These are phyloP conservation scores for Onychostruthus taczanowskii DNA, from an alignment of 2,113 vertebrate genomes.

Conservation along the genomic window DNA sequence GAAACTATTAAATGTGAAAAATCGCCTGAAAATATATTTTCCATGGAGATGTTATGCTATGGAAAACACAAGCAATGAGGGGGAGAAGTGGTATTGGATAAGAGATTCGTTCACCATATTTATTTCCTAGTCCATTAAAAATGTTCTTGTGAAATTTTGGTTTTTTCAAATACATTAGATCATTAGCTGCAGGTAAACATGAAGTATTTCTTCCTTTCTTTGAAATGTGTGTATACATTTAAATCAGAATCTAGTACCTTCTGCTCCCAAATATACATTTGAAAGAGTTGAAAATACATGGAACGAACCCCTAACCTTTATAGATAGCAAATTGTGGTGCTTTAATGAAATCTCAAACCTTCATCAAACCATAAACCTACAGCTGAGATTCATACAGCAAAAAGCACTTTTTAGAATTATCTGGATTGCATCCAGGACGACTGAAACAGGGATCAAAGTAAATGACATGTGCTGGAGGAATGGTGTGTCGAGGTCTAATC, in stretches of 20 bases:
- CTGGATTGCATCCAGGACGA: slow-evolving; percentile 36
- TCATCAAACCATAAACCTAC: slow-evolving; percentile 37
- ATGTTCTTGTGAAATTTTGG: neutral
- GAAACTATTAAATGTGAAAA: neutral
- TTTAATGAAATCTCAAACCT: slow-evolving; percentile 52
- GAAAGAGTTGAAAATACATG: neutral
- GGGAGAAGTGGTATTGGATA: neutral
- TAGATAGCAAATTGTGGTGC: slow-evolving; percentile 28
- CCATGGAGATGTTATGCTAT: neutral
- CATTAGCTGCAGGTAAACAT: slow-evolving; percentile 2
- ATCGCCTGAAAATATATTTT: neutral
- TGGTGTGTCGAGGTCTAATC: slow-evolving; percentile 61
- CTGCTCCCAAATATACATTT: neutral
- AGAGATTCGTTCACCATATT: neutral
- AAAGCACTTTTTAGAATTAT: slow-evolving; percentile 58
- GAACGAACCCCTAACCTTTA: slow-evolving; percentile 2
- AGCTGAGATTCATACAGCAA: slow-evolving; percentile 58
- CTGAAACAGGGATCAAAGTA: slow-evolving; percentile 67
- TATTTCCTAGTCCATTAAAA: neutral
- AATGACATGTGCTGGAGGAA: slow-evolving; percentile 56
- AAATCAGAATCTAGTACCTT: neutral
- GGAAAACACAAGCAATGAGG: neutral
- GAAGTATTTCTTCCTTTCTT: neutral
- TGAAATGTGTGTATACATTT: neutral
- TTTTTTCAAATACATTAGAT: neutral